A percentile compares a stretch with the other conserved stretches of the same genome.
These are phyloP conservation scores for Coregonus ussuriensis DNA, from an alignment of 2,797 vertebrate genomes.

Conservation along the genomic window DNA sequence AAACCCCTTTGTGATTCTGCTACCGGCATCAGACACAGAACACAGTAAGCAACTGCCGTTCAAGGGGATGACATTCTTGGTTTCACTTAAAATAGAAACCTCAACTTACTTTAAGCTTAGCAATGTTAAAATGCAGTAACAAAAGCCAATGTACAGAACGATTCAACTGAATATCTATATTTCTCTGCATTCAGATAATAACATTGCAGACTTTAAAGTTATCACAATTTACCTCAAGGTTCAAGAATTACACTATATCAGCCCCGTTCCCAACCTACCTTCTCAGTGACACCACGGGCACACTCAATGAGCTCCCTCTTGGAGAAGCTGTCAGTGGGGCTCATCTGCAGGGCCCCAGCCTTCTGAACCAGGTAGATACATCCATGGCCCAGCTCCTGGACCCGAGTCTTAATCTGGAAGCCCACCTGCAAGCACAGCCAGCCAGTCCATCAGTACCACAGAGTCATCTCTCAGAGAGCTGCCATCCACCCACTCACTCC, in stretches of 20 bases:
- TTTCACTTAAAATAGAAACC: background rate
- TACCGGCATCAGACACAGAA: background rate
- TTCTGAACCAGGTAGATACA: slow-evolving; percentile 92
- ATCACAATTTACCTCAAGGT: too few relatives aligned
- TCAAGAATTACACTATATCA: background rate
- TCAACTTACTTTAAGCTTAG: background rate
- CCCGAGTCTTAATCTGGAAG: slow-evolving; percentile 85
- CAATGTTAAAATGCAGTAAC: background rate
- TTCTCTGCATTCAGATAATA: background rate
- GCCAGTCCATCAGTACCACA: background rate
- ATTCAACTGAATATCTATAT: background rate
- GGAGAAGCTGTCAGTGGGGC: slow-evolving; percentile 87
- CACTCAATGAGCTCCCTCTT: slow-evolving; percentile 89
- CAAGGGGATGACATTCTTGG: too few relatives aligned
- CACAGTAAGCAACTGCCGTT: background rate
- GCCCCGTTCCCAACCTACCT: slow-evolving; percentile 70
- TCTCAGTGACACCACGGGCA: slow-evolving; percentile 86
- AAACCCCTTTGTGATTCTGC: background rate
- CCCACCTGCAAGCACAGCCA: slow-evolving; percentile 77
- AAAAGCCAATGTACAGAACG: background rate
- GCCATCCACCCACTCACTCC: slow-evolving; percentile 27
- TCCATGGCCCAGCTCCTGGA: slow-evolving; percentile 88
- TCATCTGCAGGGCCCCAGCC: slow-evolving; percentile 88
- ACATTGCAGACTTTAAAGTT: too few relatives aligned
- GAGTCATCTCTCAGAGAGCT: background rate